These are phyloP conservation scores for Dinothrombium tinctorium DNA, from an alignment of 1,140 invertebrate species.

Conservation along the genomic window DNA sequence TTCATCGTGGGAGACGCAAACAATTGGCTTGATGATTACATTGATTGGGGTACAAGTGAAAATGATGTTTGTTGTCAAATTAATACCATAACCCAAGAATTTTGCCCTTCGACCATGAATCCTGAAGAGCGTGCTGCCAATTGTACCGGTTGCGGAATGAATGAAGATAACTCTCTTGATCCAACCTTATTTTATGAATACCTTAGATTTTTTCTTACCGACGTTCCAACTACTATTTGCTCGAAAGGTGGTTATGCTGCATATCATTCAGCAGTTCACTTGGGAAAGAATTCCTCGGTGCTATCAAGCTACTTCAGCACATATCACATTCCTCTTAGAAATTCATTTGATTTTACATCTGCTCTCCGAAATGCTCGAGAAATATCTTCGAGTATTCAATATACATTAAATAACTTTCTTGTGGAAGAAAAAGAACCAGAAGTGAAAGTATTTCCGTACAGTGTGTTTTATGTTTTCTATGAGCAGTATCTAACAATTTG, in stretches of 20 bases:
- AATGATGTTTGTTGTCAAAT: slow-evolving; percentile 32
- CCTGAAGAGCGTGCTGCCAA: neutral
- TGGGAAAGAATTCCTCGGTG: slow-evolving; percentile 4
- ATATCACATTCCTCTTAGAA: slow-evolving; percentile 55
- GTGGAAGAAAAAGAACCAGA: slow-evolving; percentile 22
- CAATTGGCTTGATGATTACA: slow-evolving; percentile 80
- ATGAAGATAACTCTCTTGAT: neutral
- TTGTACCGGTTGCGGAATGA: neutral
- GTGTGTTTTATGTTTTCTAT: slow-evolving; percentile 77
- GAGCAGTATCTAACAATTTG: slow-evolving; percentile 82
- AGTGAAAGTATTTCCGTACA: slow-evolving; percentile 64
- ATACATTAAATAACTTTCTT: slow-evolving; percentile 26
- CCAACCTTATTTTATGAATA: slow-evolving; percentile 5
- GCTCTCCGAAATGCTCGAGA: slow-evolving; percentile 44
- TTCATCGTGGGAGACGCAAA: slow-evolving; percentile 48
- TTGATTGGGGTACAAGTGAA: slow-evolving; percentile 42
- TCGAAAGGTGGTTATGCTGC: slow-evolving; percentile 13
- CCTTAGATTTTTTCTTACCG: neutral
- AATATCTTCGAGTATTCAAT: slow-evolving; percentile 47
- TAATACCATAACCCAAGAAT: slow-evolving; percentile 25
- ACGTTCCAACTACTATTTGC: slow-evolving; percentile 7
- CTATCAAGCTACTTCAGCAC: slow-evolving; percentile 60
- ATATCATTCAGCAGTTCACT: slow-evolving; percentile 4
- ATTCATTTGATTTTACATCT: slow-evolving; percentile 51
- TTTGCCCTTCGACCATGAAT: slow-evolving; percentile 11